Evolutionary conservation across 2,888 invertebrate species (phyloP), one percentile per base, ranked within the genome.

Genomic region (Tiphia femorata): DNA sequence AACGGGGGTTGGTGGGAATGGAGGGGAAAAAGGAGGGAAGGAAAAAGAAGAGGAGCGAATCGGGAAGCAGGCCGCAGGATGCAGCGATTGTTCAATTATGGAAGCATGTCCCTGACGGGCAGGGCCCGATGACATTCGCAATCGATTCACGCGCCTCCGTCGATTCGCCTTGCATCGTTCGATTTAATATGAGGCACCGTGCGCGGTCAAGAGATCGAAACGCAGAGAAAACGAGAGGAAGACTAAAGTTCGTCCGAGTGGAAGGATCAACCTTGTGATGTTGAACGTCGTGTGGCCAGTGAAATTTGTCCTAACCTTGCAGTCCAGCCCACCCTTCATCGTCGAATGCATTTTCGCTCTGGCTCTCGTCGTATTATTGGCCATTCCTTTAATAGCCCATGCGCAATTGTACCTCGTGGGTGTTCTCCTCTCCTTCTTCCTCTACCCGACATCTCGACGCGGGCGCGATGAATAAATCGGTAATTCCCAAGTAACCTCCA

Each of bases 291-390:
- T 64, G 59, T 70, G 60, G 20, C 63, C 74, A 23, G 68, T 67
- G 29, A 70, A 72, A 49, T 63, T 72, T 30, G 68, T 74, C 47
- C 52, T 79, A 76, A 80, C 77, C 74, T 67, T 77, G 38, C 74
- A 74, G 56, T 73, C 73, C 62, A 60, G 77, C 25, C 73, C 82
- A 4, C 76, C 77, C 20, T 74, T 76, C 53, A 49, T 79, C 37
- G 56, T 74, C 38, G 81, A 82, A 52, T 77, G 68, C 46, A 60
- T 73, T 23, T 64, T 79, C 51, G 78, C 76, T 25, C 44, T 82
- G 47, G 61, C 67, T 10, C 55, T 81, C 43, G 75, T 72, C 3
- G 42, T 80, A 17, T 44, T 80, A 10, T 63, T 82, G 43, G 77
- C 79, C 2, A 52, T 76, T 8, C 81, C 81, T 6, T 54, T 81